phyloP scores from a whole-genome alignment of 2,797 vertebrate genomes.

The Sparidentex hasta region DNA sequence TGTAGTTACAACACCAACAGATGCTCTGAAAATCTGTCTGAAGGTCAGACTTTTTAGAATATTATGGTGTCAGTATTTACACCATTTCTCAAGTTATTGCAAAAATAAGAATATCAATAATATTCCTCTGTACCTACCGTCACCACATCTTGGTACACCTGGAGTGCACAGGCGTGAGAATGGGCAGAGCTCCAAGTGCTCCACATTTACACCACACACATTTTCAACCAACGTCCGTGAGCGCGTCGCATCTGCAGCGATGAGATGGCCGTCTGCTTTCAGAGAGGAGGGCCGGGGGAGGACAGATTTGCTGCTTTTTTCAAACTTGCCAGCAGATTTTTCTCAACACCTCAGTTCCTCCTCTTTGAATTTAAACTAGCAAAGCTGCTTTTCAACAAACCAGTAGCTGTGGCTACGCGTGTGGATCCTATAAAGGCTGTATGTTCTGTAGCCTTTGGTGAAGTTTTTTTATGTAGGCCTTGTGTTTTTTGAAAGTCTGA shows the following conservation, averaged over 20 bases:
- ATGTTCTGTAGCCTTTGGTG: not conserved
- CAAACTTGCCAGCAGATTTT: slow-evolving; percentile 24
- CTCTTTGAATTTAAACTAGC: slow-evolving; percentile 6
- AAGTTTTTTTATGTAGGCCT: too few relatives aligned
- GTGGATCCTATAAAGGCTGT: not conserved
- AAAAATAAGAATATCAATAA: too few relatives aligned
- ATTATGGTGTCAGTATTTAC: too few relatives aligned
- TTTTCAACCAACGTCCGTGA: slow-evolving; percentile 6
- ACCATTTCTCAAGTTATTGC: not conserved
- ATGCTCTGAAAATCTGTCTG: not conserved
- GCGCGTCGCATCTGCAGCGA: slow-evolving; percentile 12
- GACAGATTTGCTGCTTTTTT: slow-evolving; percentile 1
- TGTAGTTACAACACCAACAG: not conserved
- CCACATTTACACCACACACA: slow-evolving; percentile 21
- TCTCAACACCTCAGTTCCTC: slow-evolving; percentile 3
- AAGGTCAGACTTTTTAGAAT: not conserved
- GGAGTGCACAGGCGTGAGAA: slow-evolving; percentile 48
- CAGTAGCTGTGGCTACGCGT: not conserved
- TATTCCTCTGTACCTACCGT: not conserved
- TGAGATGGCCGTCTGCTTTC: slow-evolving; percentile 58
- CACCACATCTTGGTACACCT: slow-evolving; percentile 9
- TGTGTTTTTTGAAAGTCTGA: too few relatives aligned
- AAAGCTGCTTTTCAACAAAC: slow-evolving; percentile 9
- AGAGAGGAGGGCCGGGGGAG: slow-evolving; percentile 37
- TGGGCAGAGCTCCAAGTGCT: slow-evolving; percentile 39